These are phyloP conservation scores for Hiodon tergisus DNA, from an alignment of 2,113 vertebrate species.

Conservation along the genomic window DNA sequence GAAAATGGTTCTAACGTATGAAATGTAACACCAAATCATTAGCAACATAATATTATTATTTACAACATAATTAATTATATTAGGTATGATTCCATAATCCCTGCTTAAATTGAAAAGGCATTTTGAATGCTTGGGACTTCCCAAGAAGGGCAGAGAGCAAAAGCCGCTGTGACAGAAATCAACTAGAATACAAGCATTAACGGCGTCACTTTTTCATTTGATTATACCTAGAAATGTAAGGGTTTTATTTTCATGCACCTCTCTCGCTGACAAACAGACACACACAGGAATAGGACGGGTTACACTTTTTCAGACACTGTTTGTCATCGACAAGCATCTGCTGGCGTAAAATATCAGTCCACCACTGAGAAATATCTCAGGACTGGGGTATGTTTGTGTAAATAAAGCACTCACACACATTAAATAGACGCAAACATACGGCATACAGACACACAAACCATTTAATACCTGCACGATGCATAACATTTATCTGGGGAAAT, in stretches of 20 bases:
- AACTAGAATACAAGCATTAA: neutral
- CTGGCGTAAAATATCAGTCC: conserved; percentile 52
- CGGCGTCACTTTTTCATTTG: conserved; percentile 28
- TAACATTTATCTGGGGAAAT: conserved; percentile 26
- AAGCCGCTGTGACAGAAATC: too few relatives aligned
- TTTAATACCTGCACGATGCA: neutral
- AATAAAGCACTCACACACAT: conserved; percentile 45
- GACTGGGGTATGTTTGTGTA: conserved; percentile 21
- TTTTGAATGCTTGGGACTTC: neutral
- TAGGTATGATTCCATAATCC: neutral
- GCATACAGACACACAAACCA: conserved; percentile 17
- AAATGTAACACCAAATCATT: too few relatives aligned
- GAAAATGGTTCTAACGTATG: too few relatives aligned
- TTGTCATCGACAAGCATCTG: conserved; percentile 43
- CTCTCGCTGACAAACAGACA: conserved; percentile 31
- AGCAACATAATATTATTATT: too few relatives aligned
- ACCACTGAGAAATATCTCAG: conserved; percentile 45
- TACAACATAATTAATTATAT: too few relatives aligned
- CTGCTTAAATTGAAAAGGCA: neutral
- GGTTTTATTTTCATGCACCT: conserved; percentile 29
- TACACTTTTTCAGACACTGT: conserved; percentile 27
- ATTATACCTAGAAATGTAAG: conserved; percentile 10
- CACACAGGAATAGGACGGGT: conserved; percentile 27
- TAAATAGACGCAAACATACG: too few relatives aligned
- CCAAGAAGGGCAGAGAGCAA: neutral